These are phyloP conservation scores for Spodoptera picta DNA, from an alignment of 2,888 invertebrate genomes.

Conservation along the genomic window DNA sequence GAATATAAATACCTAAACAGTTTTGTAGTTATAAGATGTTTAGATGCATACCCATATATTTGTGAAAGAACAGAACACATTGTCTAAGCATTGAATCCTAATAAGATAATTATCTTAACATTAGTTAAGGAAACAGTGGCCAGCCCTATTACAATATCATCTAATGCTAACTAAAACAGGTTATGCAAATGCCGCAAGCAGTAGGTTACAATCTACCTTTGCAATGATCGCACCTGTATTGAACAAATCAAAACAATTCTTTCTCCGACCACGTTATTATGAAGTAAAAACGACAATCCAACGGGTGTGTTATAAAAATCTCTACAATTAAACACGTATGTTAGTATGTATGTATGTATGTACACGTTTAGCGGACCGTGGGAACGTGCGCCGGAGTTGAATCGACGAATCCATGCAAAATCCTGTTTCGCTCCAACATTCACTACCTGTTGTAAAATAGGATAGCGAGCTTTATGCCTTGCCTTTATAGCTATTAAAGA, in stretches of 20 bases:
- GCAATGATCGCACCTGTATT: slow-evolving; percentile 6
- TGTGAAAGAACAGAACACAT: too few species aligned
- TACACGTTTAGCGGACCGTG: slow-evolving; percentile 57
- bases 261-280: neutral
- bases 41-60: too few species aligned
- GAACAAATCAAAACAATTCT: slow-evolving; percentile 2
- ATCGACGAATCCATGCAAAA: slow-evolving; percentile 64
- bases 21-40: neutral
- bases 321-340: slow-evolving; percentile 61
- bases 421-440: slow-evolving; percentile 60
- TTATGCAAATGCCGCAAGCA: slow-evolving; percentile 34
- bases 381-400: slow-evolving; percentile 56
- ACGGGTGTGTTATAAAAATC: slow-evolving; percentile 50
- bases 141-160: slow-evolving; percentile 27
- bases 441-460: slow-evolving; percentile 55
- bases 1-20: neutral
- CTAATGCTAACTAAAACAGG: slow-evolving; percentile 24
- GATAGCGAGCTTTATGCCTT: slow-evolving; percentile 39
- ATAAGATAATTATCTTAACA: neutral
- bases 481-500: slow-evolving; percentile 30
- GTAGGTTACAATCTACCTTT: slow-evolving; percentile 32
- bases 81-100: too few species aligned
- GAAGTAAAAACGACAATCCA: slow-evolving; percentile 46
- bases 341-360: slow-evolving; percentile 38
- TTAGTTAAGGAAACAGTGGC: slow-evolving; percentile 9